phyloP scores from a whole-genome alignment of 2,113 vertebrate genomes.

The Lycocorax pyrrhopterus region DNA sequence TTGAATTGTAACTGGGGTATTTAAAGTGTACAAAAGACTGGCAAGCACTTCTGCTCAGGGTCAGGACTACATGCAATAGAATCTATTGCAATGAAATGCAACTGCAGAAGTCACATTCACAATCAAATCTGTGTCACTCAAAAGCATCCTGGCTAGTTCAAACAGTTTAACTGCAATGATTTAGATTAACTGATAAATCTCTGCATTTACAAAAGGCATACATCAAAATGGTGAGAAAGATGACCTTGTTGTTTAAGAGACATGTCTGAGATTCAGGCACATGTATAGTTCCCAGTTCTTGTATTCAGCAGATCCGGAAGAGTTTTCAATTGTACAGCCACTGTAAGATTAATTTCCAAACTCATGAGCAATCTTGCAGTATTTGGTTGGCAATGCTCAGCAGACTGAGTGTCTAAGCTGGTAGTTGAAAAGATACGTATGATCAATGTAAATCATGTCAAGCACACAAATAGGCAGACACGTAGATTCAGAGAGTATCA shows the following conservation, averaged over 20 bases:
- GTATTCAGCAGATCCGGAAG: neutral
- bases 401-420: neutral
- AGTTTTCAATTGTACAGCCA: neutral
- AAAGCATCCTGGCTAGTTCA: neutral
- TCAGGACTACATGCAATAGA: neutral
- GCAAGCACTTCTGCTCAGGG: neutral
- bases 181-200: neutral
- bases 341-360: neutral
- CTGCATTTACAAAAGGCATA: neutral
- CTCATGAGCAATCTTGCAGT: neutral
- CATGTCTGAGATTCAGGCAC: rapidly evolving
- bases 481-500: neutral
- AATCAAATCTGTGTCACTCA: neutral
- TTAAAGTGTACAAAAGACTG: neutral
- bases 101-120: neutral
- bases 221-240: neutral
- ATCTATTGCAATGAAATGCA: neutral
- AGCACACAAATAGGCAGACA: neutral
- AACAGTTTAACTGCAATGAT: neutral
- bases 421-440: neutral
- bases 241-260: neutral
- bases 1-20: neutral
- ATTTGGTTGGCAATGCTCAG: neutral
- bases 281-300: neutral
- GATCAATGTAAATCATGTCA: neutral